Evolutionary conservation across 2,113 vertebrate genomes (phyloP).

Genomic region (Bungarus multicinctus): DNA sequence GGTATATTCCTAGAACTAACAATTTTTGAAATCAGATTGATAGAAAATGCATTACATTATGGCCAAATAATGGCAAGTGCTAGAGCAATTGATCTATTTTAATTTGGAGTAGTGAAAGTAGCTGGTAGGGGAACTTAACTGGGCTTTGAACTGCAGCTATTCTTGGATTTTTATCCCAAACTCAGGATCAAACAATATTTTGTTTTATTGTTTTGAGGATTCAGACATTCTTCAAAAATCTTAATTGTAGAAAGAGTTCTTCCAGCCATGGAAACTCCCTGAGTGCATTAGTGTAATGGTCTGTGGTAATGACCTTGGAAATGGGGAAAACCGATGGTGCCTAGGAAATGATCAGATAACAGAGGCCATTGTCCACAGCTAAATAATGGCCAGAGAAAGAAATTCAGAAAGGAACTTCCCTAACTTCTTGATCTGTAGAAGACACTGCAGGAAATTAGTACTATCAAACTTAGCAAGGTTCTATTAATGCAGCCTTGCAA

Average conservation of each 20-base stretch:
- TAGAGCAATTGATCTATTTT: not conserved
- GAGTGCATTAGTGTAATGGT: not conserved
- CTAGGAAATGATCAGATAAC: not conserved
- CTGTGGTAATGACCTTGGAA: not conserved
- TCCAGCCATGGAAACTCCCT: not conserved
- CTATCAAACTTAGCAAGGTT: not conserved
- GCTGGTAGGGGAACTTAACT: not conserved
- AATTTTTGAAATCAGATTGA: not conserved
- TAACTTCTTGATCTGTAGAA: not conserved
- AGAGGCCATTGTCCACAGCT: not conserved
- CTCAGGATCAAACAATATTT: not conserved
- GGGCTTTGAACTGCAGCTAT: not conserved
- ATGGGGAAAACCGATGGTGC: not conserved
- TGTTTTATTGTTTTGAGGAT: not conserved
- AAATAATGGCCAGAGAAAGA: not conserved
- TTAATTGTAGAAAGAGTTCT: not conserved
- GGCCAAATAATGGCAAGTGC: too few species aligned
- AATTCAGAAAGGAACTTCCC: not conserved
- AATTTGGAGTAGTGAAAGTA: not conserved
- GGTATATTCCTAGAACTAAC: not conserved
- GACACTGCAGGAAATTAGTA: not conserved
- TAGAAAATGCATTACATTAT: too few species aligned
- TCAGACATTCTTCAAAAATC: not conserved
- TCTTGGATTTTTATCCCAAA: not conserved
- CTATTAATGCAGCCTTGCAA: not conserved